Conservation (phyloP, 2,888 invertebrate genomes). For the Charanyca ferruginea region DNA sequence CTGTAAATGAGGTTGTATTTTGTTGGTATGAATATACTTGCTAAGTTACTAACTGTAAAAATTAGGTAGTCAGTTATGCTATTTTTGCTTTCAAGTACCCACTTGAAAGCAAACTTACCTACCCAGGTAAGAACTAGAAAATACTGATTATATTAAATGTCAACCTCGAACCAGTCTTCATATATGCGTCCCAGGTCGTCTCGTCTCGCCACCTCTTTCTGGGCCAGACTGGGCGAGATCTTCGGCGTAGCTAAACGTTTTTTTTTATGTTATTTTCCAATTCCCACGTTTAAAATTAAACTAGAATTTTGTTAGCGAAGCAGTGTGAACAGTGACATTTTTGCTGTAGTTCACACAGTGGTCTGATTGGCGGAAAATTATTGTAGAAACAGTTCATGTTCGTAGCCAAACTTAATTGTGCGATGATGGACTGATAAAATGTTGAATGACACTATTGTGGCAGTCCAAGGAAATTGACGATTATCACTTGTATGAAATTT, state of each 20-base stretch:
- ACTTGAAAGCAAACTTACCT: too few relatives aligned
- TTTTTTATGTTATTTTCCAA: constrained; percentile 30
- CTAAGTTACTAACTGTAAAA: not conserved
- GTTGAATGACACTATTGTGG: not conserved
- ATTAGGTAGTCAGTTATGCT: too few relatives aligned
- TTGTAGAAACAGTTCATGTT: constrained; percentile 32
- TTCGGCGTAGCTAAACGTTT: too few relatives aligned
- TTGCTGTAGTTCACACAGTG: constrained; percentile 21
- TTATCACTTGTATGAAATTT: not conserved
- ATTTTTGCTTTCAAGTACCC: too few relatives aligned
- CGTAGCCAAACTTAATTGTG: not conserved
- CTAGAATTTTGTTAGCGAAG: constrained; percentile 51
- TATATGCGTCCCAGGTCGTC: too few relatives aligned
- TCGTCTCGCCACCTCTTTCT: too few relatives aligned
- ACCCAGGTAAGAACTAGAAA: too few relatives aligned
- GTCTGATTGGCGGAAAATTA: constrained; percentile 56
- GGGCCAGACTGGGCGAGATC: too few relatives aligned
- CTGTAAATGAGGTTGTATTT: constrained; percentile 3
- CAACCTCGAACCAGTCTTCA: too few relatives aligned
- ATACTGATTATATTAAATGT: too few relatives aligned
- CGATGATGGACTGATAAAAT: constrained; percentile 17
- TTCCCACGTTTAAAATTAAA: constrained; percentile 40
- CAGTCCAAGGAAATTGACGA: constrained; percentile 11
- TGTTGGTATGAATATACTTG: not conserved
- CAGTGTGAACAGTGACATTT: constrained; percentile 39